Evolutionary conservation across 2,888 invertebrate genomes (phyloP).

Genomic region (Heteromurus nitidus): DNA sequence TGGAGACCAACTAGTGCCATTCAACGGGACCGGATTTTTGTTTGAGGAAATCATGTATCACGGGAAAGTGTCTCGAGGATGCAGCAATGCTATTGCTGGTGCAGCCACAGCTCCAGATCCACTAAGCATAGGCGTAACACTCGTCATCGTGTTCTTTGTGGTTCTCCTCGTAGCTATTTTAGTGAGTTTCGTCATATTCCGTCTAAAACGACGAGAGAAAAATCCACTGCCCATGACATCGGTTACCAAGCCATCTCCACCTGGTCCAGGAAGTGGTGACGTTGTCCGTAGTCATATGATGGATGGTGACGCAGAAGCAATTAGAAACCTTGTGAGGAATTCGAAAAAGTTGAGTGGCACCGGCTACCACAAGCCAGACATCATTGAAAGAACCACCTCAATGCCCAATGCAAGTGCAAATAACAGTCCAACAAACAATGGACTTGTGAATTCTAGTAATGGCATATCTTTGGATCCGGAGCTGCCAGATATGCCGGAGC

Average conservation of each 20-base stretch:
- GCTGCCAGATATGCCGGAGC: conserved; percentile 90
- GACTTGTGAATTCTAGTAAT: conserved; percentile 58
- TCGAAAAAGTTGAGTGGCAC: conserved; percentile 70
- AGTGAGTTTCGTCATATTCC: conserved; percentile 93
- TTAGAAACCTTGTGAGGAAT: conserved; percentile 72
- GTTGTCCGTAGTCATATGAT: conserved; percentile 84
- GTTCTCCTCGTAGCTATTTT: conserved; percentile 91
- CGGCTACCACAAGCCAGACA: conserved; percentile 91
- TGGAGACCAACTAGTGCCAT: conserved; percentile 91
- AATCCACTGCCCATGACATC: conserved; percentile 78
- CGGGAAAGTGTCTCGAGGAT: conserved; percentile 86
- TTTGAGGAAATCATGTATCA: conserved; percentile 83
- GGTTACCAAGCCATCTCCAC: conserved; percentile 71
- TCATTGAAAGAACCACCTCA: conserved; percentile 85
- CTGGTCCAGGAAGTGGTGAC: conserved; percentile 79
- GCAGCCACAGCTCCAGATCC: conserved; percentile 89
- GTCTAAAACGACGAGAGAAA: conserved; percentile 90
- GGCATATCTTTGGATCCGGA: conserved; percentile 77
- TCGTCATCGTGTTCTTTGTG: conserved; percentile 95
- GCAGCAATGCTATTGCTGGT: conserved; percentile 83
- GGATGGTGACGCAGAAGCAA: conserved; percentile 77
- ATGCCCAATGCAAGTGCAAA: conserved; percentile 85
- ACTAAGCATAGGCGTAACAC: conserved; percentile 92
- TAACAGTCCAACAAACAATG: conserved; percentile 77
- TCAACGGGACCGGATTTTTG: conserved; percentile 90